These are phyloP conservation scores for Ceratotherium simum DNA, from an alignment of 2,113 vertebrate genomes.

Conservation along the genomic window DNA sequence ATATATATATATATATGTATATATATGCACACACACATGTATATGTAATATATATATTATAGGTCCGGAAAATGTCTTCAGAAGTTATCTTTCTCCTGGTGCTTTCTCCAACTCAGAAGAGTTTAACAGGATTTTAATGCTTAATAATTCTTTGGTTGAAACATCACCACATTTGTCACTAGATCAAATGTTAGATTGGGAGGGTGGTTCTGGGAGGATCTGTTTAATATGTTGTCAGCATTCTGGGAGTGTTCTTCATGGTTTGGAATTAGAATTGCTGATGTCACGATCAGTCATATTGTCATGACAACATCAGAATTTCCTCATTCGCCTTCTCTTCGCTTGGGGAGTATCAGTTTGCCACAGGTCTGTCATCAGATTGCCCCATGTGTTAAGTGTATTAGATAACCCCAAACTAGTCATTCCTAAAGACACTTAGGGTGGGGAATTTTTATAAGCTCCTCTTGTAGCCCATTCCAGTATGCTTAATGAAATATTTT, in stretches of 20 bases:
- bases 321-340: conserved; percentile 68
- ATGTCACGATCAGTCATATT: conserved; percentile 79
- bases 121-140: conserved; percentile 48
- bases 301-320: conserved; percentile 78
- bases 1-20: neutral
- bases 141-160: conserved; percentile 39
- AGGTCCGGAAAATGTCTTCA: neutral
- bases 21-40: too few relatives aligned
- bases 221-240: conserved; percentile 33
- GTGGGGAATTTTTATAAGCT: conserved; percentile 49
- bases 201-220: conserved; percentile 49
- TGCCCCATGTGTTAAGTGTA: conserved; percentile 36
- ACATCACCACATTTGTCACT: neutral
- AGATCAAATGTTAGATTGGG: conserved; percentile 24
- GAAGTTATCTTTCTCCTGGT: neutral
- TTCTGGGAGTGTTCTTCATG: conserved; percentile 66
- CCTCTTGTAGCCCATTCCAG: neutral
- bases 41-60: neutral
- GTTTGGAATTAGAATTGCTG: conserved; percentile 77
- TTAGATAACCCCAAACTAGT: conserved; percentile 65
- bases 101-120: conserved; percentile 1
- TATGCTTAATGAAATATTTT: neutral
- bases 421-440: conserved; percentile 48
- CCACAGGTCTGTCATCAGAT: conserved; percentile 74
- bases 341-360: conserved; percentile 70